phyloP scores from a whole-genome alignment of 2,797 vertebrate genomes.

The Sitta carolinensis region DNA sequence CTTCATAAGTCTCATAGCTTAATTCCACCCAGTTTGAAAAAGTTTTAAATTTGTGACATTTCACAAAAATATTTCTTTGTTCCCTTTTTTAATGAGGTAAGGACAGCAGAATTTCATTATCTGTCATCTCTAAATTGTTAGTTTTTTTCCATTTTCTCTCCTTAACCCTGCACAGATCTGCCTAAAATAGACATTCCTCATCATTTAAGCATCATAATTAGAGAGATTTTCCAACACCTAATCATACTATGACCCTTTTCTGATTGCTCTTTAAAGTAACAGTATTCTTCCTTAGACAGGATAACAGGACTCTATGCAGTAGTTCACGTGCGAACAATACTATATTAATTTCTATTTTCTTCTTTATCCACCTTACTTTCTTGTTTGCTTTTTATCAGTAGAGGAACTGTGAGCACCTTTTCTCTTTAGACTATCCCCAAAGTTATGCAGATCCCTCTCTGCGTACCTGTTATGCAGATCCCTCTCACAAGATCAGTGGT shows the following conservation, averaged over 20 bases:
- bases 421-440: not conserved
- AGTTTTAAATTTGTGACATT: not conserved
- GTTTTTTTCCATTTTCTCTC: not conserved
- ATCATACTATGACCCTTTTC: not conserved
- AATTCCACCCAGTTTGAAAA: not conserved
- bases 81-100: not conserved
- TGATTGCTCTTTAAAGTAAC: constrained; percentile 9
- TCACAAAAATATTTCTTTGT: not conserved
- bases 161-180: not conserved
- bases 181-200: not conserved
- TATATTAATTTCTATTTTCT: not conserved
- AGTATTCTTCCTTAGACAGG: not conserved
- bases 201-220: not conserved
- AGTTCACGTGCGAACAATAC: not conserved
- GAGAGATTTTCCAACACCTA: constrained; percentile 4
- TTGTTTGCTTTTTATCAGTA: not conserved
- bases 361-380: not conserved
- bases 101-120: not conserved
- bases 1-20: not conserved
- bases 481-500: not conserved
- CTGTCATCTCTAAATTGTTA: not conserved
- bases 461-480: not conserved
- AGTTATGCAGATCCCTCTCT: not conserved
- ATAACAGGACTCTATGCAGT: not conserved
- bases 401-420: not conserved